These are phyloP conservation scores for Tetropium fuscum DNA, from an alignment of 2,888 invertebrate species.

Conservation along the genomic window DNA sequence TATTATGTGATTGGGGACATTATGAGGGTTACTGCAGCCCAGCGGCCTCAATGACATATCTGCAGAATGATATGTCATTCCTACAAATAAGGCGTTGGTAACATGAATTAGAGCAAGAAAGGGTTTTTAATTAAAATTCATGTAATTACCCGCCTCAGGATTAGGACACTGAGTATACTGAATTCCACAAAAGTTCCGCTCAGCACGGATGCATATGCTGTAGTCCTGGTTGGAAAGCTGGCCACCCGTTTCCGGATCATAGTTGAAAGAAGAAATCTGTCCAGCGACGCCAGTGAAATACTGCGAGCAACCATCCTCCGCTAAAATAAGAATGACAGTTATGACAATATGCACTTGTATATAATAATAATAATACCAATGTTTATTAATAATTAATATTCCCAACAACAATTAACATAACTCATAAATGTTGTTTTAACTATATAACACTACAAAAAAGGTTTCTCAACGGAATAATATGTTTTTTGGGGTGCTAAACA, in stretches of 20 bases:
- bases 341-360: not conserved
- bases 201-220: constrained; percentile 85
- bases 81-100: too few relatives aligned
- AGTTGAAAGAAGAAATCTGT: constrained; percentile 86
- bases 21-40: too few relatives aligned
- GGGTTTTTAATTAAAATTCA: constrained; percentile 6
- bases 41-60: too few relatives aligned
- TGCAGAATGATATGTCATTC: too few relatives aligned
- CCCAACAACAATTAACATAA: too few relatives aligned
- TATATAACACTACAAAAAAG: too few relatives aligned
- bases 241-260: constrained; percentile 78
- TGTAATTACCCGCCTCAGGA: constrained; percentile 36
- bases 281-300: constrained; percentile 86
- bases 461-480: too few relatives aligned
- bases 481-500: too few relatives aligned
- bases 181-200: constrained; percentile 88
- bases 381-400: too few relatives aligned
- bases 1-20: too few relatives aligned
- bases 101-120: too few relatives aligned
- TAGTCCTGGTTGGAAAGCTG: constrained; percentile 92
- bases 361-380: not conserved
- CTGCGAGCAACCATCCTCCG: constrained; percentile 83
- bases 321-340: constrained; percentile 61
- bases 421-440: too few relatives aligned
- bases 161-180: constrained; percentile 84